Conservation (phyloP, 2,888 invertebrate species). For the Lasioglossum calceatum region DNA sequence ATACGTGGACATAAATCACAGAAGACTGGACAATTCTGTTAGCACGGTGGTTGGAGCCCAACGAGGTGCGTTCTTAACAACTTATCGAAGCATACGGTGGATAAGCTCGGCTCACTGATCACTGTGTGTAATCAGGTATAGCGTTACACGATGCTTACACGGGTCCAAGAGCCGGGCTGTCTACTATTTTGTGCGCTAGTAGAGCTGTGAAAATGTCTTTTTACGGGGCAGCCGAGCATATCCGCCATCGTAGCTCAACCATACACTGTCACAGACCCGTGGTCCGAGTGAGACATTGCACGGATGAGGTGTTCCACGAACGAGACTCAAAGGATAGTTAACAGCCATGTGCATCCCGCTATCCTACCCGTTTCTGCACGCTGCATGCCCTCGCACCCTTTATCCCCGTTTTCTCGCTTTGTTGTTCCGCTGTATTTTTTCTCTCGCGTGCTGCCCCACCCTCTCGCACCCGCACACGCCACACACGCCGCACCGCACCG, state of each 20-base stretch:
- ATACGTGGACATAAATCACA: constrained; percentile 59
- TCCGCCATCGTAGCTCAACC: constrained; percentile 63
- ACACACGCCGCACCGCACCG: too few relatives aligned
- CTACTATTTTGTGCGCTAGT: constrained; percentile 70
- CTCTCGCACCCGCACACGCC: neutral
- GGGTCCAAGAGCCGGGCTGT: constrained; percentile 53
- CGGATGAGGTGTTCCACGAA: constrained; percentile 77
- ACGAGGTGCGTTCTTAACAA: constrained; percentile 79
- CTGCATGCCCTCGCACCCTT: constrained; percentile 35
- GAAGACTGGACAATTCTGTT: constrained; percentile 61
- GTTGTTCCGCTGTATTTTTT: constrained; percentile 14
- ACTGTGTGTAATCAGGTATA: constrained; percentile 81
- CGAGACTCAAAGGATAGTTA: constrained; percentile 80
- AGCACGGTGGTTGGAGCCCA: constrained; percentile 59
- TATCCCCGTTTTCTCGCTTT: constrained; percentile 36
- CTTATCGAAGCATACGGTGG: constrained; percentile 77
- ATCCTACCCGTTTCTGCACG: constrained; percentile 22
- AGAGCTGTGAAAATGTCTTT: constrained; percentile 75
- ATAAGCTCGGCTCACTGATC: constrained; percentile 78
- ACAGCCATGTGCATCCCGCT: constrained; percentile 68
- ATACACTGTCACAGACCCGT: constrained; percentile 56
- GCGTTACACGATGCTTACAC: constrained; percentile 71
- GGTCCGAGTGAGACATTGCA: constrained; percentile 76
- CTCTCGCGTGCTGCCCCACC: neutral
- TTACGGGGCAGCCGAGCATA: constrained; percentile 76